Evolutionary conservation across 2,113 vertebrate genomes (phyloP), one percentile per base, ranked within the genome.

Genomic region (Andinoacara biseriatus): DNA sequence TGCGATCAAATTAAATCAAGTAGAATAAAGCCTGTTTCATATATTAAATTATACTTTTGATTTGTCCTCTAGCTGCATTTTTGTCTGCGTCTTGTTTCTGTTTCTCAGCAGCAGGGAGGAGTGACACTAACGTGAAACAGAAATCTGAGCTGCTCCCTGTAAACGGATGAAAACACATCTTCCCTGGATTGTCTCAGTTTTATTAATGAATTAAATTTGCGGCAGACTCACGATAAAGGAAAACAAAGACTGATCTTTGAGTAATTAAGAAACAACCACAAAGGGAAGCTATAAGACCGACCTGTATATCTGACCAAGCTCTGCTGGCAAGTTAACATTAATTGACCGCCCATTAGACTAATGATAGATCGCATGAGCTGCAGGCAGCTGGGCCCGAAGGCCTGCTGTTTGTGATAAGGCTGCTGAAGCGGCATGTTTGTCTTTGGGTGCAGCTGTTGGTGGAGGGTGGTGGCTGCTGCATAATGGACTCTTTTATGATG

Each of bases 261-360:
- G 62, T 43, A 9, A 78, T 61, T 35, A n/a, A 26, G 61, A 26
- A 22, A 33, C 74, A 2, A 83, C 69, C 22, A 10, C 29, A 33
- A 15, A 74, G 75, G 22, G 62, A 63, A 62, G 15, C 31, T 38
- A 10, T 52, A 60, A 60, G 81, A 80, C 74, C 31, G 49, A 88
- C 89, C 82, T 86, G 83, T 49, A 86, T 84, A 92, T 92, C 62
- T 78, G 35, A 38, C 31, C 10, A 49, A 89, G 87, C 89, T 86
- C 86, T 78, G 85, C 81, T 84, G 86, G 89, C 90, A 83, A 88
- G 90, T 92, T 91, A 80, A 61, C 93, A 91, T 93, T 89, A 90
- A 94, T 92, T 62, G 81, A 79, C n/a, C 33, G 4, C n/a, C 92
- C 88, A 89, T 94, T 94, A 91, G 82, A 56, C 22, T 92, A 89